A percentile compares a stretch with the other conserved stretches of the same genome.
phyloP scores from a whole-genome alignment of 2,113 vertebrate genomes.

The Microcebus murinus region DNA sequence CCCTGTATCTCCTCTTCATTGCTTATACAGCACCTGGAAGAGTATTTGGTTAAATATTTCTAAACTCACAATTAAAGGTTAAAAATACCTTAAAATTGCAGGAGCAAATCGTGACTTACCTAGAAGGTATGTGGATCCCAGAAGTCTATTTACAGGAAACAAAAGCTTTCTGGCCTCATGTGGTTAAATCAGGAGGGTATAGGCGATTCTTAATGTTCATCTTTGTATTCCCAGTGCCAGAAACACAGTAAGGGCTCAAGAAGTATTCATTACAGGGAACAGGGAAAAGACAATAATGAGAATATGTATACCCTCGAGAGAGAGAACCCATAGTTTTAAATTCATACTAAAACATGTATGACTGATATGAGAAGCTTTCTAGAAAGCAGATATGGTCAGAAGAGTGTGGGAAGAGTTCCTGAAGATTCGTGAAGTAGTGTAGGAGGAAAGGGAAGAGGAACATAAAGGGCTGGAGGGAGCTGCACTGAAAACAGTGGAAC shows the following conservation, averaged over 20 bases:
- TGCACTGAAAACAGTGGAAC: background rate
- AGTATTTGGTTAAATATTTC: background rate
- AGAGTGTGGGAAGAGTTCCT: background rate
- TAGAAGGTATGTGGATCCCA: background rate
- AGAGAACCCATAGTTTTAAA: background rate
- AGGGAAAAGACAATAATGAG: background rate
- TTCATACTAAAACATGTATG: background rate
- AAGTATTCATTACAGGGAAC: background rate
- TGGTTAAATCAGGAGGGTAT: background rate
- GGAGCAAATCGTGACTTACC: background rate
- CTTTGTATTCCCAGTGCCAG: background rate
- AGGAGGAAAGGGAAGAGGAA: background rate
- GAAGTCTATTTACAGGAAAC: background rate
- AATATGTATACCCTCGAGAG: background rate
- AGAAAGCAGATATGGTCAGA: background rate
- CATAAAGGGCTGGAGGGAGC: rapidly evolving
- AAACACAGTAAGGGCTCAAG: background rate
- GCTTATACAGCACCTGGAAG: background rate
- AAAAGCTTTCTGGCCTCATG: background rate
- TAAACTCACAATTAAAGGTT: background rate
- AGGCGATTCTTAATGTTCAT: too few species aligned
- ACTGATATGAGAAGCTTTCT: background rate
- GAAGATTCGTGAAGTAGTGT: too few species aligned
- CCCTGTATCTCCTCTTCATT: background rate
- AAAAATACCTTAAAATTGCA: background rate